Evolutionary conservation across 2,797 vertebrate genomes (phyloP), one percentile per base, ranked within the genome.

Genomic region (Triplophysa bombifrons): DNA sequence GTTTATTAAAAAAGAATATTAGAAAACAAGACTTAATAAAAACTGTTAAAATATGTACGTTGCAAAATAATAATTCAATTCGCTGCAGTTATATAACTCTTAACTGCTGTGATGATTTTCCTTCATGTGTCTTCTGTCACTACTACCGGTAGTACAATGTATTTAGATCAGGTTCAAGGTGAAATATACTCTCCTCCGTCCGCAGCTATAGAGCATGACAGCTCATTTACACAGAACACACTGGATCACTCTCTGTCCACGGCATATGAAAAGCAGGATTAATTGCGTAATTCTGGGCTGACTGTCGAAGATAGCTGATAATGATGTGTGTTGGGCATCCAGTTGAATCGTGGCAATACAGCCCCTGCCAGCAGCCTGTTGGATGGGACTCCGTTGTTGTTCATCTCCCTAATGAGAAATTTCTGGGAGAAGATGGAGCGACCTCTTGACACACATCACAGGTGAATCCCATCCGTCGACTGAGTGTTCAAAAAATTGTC

Each of bases 391-490:
- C 90, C 88, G 90, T 55, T 84, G 83, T 89, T 84, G 88, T 91
- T 92, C 90, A 88, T 93, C 92, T 93, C 90, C 85, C 91, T 93
- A 93, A 93, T 92, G 90, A 93, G 91, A 92, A 91, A 88, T 91
- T 93, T 91, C 86, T 83, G 60, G 78, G 86, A 89, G 88, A 93
- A 91, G 90, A 93, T 85, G 84, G 85, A 92, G 85, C 81, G 75
- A 90, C 91, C 86, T 80, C 77, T 67, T 78, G 89, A 87, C 82
- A 82, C 87, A 87, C 92, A 89, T 88, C 86, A 80, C 85, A 87
- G 89, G 90, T 83, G 81, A 91, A 92, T 90, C 82, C 82, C 86
- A 85, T 85, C 85, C 84, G 84, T 80, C 77, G 85, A 86, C 87
- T 84, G 87, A 87, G 85, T 82, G 80, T 87, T 55, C 38, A 88